Percentiles rank a stretch among this genome's conserved stretches.
These are phyloP conservation scores for Lutjanus argentimaculatus DNA, from an alignment of 2,797 vertebrate species.

Conservation along the genomic window DNA sequence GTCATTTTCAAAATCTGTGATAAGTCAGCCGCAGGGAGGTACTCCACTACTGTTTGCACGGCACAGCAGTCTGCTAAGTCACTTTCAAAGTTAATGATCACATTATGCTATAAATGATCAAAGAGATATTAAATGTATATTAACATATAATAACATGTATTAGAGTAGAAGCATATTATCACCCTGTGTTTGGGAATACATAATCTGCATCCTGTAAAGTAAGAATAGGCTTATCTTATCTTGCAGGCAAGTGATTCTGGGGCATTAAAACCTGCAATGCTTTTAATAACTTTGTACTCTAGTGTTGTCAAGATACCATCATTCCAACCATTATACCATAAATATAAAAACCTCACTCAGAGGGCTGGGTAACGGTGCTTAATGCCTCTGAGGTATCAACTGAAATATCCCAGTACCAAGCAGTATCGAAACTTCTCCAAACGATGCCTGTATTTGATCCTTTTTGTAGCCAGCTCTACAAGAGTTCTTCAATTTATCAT, in stretches of 20 bases:
- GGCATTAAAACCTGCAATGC: constrained; percentile 29
- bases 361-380: too few relatives aligned
- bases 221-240: constrained; percentile 14
- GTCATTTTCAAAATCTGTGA: constrained; percentile 14
- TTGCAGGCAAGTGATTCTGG: constrained; percentile 14
- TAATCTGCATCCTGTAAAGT: constrained; percentile 33
- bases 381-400: too few relatives aligned
- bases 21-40: constrained; percentile 25
- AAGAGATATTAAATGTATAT: constrained; percentile 52
- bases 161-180: constrained; percentile 31
- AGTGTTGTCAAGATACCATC: constrained; percentile 38
- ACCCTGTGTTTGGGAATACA: constrained; percentile 37
- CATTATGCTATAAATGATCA: constrained; percentile 65
- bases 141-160: constrained; percentile 22
- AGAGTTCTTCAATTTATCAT: too few relatives aligned
- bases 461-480: too few relatives aligned
- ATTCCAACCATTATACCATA: neutral
- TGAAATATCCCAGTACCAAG: too few relatives aligned
- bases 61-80: constrained; percentile 45
- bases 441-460: too few relatives aligned
- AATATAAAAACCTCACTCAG: neutral
- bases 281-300: constrained; percentile 29
- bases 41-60: constrained; percentile 41
- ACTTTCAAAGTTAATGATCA: constrained; percentile 48
- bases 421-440: too few relatives aligned